Conservation (phyloP, 1,140 invertebrate species). For the Aricia agestis region DNA sequence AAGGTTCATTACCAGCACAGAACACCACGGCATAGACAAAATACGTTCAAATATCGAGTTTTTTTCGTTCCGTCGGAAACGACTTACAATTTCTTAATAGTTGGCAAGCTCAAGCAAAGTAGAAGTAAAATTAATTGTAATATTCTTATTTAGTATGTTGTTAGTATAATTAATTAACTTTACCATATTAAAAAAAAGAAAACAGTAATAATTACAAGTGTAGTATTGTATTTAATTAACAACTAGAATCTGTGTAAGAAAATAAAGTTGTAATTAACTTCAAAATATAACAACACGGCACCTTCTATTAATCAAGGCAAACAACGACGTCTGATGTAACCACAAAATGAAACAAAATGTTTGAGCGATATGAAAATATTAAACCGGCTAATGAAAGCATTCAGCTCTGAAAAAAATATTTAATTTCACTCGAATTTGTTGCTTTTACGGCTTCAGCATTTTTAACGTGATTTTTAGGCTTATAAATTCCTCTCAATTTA, state of each 20-base stretch:
- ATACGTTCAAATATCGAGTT: not conserved
- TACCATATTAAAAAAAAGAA: not conserved
- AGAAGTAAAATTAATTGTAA: too few relatives aligned
- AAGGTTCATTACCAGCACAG: conserved; percentile 32
- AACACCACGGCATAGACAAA: conserved; percentile 23
- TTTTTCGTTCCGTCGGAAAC: not conserved
- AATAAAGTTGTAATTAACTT: not conserved
- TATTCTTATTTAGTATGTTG: too few relatives aligned
- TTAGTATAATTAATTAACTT: too few relatives aligned
- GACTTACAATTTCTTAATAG: too few relatives aligned
- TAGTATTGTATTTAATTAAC: not conserved
- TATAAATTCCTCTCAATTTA: not conserved
- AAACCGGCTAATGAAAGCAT: not conserved
- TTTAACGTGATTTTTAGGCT: too few relatives aligned
- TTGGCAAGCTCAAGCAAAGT: too few relatives aligned
- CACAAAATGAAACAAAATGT: conserved; percentile 8
- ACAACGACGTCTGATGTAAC: not conserved
- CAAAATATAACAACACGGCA: not conserved
- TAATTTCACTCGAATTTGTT: not conserved
- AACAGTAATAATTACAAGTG: not conserved
- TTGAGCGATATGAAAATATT: conserved; percentile 6
- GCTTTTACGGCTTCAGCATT: not conserved
- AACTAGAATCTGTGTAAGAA: not conserved
- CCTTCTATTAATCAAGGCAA: not conserved
- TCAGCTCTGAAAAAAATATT: not conserved